These are phyloP conservation scores for Hedychridium roseum DNA, from an alignment of 2,888 invertebrate species.

Conservation along the genomic window DNA sequence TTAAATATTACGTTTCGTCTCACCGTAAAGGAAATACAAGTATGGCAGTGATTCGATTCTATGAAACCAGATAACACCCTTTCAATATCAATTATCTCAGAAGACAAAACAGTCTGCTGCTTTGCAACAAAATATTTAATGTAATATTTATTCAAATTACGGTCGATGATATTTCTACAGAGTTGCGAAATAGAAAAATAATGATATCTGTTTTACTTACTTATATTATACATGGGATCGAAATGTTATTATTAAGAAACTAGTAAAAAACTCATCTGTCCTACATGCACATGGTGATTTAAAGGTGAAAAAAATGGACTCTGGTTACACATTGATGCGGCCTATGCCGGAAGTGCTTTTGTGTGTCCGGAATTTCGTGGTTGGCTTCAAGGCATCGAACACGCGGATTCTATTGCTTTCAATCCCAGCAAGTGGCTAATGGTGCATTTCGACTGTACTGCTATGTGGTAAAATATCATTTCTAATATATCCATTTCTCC, in stretches of 20 bases:
- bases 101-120: too few relatives aligned
- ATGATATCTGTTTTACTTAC: too few relatives aligned
- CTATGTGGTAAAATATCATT: slow-evolving; percentile 83
- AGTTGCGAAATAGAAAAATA: too few relatives aligned
- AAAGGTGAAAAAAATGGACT: slow-evolving; percentile 78
- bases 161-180: too few relatives aligned
- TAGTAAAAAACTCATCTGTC: too few relatives aligned
- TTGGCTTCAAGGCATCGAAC: slow-evolving; percentile 90
- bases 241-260: too few relatives aligned
- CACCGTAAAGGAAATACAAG: too few relatives aligned
- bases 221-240: not conserved
- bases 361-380: slow-evolving; percentile 94
- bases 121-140: too few relatives aligned
- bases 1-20: not conserved
- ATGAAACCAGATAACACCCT: too few relatives aligned
- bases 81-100: too few relatives aligned
- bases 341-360: slow-evolving; percentile 96
- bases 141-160: too few relatives aligned
- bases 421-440: slow-evolving; percentile 99
- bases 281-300: not conserved
- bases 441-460: slow-evolving; percentile 99
- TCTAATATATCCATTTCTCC: slow-evolving; percentile 11
- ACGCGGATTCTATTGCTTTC: slow-evolving; percentile 94
- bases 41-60: too few relatives aligned
- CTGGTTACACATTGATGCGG: slow-evolving; percentile 98